Evolutionary conservation across 2,113 vertebrate genomes (phyloP).

Genomic region (Chauna torquata): DNA sequence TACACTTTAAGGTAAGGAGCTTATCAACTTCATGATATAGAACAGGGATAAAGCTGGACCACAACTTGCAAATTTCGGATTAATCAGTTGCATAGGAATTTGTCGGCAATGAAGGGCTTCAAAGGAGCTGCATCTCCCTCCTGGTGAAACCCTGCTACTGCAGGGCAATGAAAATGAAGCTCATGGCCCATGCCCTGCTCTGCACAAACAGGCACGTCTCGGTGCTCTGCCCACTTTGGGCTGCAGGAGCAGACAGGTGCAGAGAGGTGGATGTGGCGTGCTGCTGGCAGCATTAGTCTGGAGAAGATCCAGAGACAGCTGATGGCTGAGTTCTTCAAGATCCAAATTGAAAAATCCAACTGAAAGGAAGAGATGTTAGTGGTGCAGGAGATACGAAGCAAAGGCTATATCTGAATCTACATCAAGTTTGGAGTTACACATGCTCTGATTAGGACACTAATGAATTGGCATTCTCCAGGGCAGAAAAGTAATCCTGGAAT

Average conservation of each 20-base stretch:
- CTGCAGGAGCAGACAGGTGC: background rate
- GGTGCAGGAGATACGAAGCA: background rate
- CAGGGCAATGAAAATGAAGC: background rate
- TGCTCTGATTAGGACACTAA: background rate
- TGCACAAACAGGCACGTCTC: background rate
- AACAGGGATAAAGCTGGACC: background rate
- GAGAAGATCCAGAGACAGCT: background rate
- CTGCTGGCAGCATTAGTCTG: background rate
- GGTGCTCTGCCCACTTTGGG: background rate
- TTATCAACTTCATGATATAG: background rate
- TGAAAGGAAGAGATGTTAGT: background rate
- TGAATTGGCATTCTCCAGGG: background rate
- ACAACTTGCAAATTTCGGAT: background rate
- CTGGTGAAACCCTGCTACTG: background rate
- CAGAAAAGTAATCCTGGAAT: background rate
- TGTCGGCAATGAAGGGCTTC: background rate
- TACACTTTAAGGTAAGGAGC: background rate
- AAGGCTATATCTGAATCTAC: background rate
- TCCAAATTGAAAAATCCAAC: slow-evolving; percentile 3
- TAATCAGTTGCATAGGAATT: background rate
- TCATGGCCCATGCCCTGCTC: background rate
- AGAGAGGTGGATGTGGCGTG: background rate
- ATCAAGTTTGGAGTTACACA: background rate
- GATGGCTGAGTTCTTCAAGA: background rate
- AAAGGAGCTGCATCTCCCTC: background rate